Base-by-base conservation (phyloP, 2,888 invertebrate species). In the Limnephilus auricula region DNA sequence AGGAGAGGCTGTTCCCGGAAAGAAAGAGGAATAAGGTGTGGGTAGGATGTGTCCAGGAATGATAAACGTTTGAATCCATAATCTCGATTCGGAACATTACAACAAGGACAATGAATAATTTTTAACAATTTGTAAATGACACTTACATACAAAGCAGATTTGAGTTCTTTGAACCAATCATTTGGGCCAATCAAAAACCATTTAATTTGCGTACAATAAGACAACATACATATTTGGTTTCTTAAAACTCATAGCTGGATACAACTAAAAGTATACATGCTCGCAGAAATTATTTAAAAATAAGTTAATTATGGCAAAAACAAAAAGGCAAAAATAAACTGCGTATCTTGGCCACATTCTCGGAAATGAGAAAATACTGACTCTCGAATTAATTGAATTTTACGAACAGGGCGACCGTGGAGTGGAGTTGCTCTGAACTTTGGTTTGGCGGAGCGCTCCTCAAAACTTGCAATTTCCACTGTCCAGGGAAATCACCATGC, bases 401-500 rank as follows among this genome's bases (percentile, higher is more conserved):
- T 65, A 65, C 25, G 65, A 65, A 65, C 65, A 65, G 65, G 65
- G 65, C 25, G 9, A 65, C 65, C 65, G 4, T 25, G 25, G 65
- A 65, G 65, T n/a, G 25, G 65, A 65, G 65, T 65, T 65, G 9
- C 9, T 9, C 65, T 65, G 65, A 65, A 65, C 65, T 65, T 65
- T 65, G 65, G 65, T 65, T 65, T n/a, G 25, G 25, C 65, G n/a
- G 50, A 65, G 65, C 65, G 65, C 65, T 65, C 65, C 65, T 65
- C 65, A n/a, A 65, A 65, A 65, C 65, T 25, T 65, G 65, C 65
- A 65, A 65, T 65, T 65, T 65, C 65, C 65, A 65, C 25, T 65
- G 65, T 65, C 65, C 65, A 65, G 65, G 65, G 65, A 65, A 65
- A 65, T 65, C 65, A 65, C 65, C 65, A 65, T 65, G 65, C 65